Conservation (phyloP, 2,113 vertebrate species). For the Cyprinodon variegatus region DNA sequence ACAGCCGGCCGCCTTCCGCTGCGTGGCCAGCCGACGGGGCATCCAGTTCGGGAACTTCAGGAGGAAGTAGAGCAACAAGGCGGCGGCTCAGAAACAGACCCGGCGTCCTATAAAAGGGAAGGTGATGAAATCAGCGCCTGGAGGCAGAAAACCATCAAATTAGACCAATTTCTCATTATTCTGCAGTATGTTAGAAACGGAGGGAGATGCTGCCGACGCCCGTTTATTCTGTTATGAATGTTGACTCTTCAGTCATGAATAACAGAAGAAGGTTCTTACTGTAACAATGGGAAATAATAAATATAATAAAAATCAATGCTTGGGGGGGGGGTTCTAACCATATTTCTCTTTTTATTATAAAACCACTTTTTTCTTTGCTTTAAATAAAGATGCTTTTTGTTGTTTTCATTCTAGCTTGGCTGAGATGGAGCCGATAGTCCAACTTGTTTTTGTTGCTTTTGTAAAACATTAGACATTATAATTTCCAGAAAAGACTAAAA, state of each 20-base stretch:
- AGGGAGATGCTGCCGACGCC: background rate
- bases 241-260: conserved; percentile 9
- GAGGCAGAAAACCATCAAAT: background rate
- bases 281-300: background rate
- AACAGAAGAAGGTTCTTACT: conserved; percentile 6
- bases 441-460: too few relatives aligned
- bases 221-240: conserved; percentile 2
- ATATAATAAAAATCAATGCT: too few relatives aligned
- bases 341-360: conserved; percentile 1
- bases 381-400: background rate
- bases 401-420: background rate
- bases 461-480: too few relatives aligned
- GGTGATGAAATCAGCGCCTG: background rate
- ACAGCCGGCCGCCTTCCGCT: conserved; percentile 92
- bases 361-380: background rate
- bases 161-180: background rate
- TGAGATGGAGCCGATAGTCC: background rate
- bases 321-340: background rate
- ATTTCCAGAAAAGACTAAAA: background rate
- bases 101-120: background rate
- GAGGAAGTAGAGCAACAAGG: conserved; percentile 60
- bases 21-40: conserved; percentile 86
- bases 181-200: conserved; percentile 17
- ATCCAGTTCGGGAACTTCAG: conserved; percentile 93
- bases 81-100: conserved; percentile 7